phyloP scores from a whole-genome alignment of 2,113 vertebrate species.

The Porphyrio hochstetteri region DNA sequence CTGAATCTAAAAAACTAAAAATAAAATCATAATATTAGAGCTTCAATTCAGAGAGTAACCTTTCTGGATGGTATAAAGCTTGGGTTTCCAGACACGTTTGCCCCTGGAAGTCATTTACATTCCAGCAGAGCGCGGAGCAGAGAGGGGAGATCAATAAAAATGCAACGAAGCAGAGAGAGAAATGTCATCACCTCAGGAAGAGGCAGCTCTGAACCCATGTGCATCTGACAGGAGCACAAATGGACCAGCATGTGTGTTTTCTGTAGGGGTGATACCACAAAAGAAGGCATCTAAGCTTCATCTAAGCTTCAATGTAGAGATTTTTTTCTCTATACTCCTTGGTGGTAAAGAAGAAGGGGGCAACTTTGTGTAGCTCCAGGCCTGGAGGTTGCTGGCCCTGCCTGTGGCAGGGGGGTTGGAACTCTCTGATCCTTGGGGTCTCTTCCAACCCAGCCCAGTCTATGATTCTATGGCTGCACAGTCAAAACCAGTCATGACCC shows the following conservation, averaged over 20 bases:
- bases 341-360: not conserved
- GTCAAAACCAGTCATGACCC: fast-evolving
- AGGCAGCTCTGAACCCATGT: not conserved
- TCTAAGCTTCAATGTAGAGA: too few species aligned
- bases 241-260: fast-evolving
- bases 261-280: fast-evolving
- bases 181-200: not conserved
- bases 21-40: not conserved
- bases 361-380: too few species aligned
- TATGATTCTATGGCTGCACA: fast-evolving
- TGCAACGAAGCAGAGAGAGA: not conserved
- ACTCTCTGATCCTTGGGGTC: too few species aligned
- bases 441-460: too few species aligned
- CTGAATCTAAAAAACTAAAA: not conserved
- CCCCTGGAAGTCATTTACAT: not conserved
- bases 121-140: not conserved
- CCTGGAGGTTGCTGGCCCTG: too few species aligned
- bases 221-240: not conserved
- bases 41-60: not conserved
- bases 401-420: too few species aligned
- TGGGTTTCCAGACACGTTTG: not conserved
- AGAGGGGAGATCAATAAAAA: constrained; percentile 30
- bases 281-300: not conserved
- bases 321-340: fast-evolving
- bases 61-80: not conserved